Conservation (phyloP, 2,888 invertebrate genomes). For the Meteorus colon region DNA sequence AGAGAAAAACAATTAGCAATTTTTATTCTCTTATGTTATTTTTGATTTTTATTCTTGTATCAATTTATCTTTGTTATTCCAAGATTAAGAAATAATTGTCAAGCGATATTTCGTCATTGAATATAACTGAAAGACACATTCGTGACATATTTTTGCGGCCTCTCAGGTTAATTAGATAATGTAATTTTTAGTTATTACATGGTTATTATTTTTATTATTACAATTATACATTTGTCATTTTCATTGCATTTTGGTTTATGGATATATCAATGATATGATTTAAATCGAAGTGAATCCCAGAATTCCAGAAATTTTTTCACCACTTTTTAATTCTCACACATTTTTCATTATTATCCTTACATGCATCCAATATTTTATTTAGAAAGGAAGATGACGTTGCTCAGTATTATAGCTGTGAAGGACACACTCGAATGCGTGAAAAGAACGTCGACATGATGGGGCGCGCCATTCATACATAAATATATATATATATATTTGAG, state of each 20-base stretch:
- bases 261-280: background rate
- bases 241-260: background rate
- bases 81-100: constrained; percentile 36
- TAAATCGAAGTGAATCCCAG: no score
- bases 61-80: constrained; percentile 40
- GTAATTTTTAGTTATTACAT: constrained; percentile 58
- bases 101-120: constrained; percentile 63
- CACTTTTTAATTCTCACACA: no score
- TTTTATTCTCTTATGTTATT: no score
- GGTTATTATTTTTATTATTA: constrained; percentile 1
- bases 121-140: constrained; percentile 62
- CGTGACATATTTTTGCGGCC: constrained; percentile 65
- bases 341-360: no score
- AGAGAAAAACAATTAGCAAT: no score
- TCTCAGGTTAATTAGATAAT: constrained; percentile 72
- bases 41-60: background rate
- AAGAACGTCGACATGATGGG: constrained; percentile 29
- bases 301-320: no score
- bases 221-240: background rate
- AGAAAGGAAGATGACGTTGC: constrained; percentile 8
- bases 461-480: background rate
- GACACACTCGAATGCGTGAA: constrained; percentile 27
- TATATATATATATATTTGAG: background rate
- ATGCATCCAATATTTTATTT: constrained; percentile 28
- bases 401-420: constrained; percentile 9